These are phyloP conservation scores for Sarcoramphus papa DNA, from an alignment of 2,797 vertebrate species.

Conservation along the genomic window DNA sequence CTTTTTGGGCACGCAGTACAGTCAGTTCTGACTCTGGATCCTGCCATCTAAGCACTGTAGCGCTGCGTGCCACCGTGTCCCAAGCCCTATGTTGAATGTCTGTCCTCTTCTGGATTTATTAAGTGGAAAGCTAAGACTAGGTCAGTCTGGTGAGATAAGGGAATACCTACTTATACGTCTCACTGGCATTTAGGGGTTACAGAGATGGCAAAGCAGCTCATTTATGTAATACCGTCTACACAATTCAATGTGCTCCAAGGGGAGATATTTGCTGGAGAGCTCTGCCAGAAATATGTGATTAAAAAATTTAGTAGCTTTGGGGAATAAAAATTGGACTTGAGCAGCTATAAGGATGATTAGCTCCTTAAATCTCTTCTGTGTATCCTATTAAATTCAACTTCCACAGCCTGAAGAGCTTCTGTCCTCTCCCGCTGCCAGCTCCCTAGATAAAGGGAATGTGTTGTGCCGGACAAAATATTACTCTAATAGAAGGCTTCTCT, in stretches of 20 bases:
- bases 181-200: not conserved
- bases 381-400: constrained; percentile 35
- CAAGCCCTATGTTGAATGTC: not conserved
- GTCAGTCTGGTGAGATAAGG: not conserved
- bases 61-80: not conserved
- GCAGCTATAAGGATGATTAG: constrained; percentile 38
- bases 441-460: not conserved
- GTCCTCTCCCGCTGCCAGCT: not conserved
- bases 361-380: constrained; percentile 39
- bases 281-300: constrained; percentile 31
- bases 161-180: not conserved
- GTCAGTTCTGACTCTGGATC: not conserved
- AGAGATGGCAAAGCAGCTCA: not conserved
- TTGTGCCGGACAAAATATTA: not conserved
- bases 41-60: not conserved
- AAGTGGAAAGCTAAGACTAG: not conserved
- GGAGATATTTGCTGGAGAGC: not conserved
- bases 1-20: not conserved
- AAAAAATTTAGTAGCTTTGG: constrained; percentile 44
- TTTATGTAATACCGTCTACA: not conserved
- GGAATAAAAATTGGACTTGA: constrained; percentile 46
- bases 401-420: constrained; percentile 1
- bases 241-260: not conserved
- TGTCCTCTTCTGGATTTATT: not conserved
- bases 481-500: not conserved